Evolutionary conservation across 2,888 invertebrate species (phyloP), one percentile per base, ranked within the genome.

Genomic region (Caenorhabditis sulstoni): DNA sequence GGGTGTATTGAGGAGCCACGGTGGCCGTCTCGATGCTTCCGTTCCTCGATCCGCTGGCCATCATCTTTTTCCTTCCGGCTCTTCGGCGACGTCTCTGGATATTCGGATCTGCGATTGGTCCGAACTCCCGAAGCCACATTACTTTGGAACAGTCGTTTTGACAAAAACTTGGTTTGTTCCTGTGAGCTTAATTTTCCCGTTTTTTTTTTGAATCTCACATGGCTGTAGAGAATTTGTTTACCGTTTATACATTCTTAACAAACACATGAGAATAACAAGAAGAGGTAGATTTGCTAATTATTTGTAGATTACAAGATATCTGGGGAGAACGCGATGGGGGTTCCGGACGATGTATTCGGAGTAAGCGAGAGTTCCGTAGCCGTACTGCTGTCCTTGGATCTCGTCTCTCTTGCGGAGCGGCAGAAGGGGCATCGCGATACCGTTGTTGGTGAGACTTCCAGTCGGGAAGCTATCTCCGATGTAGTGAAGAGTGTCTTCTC

Each of bases 261-360:
- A 41, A 41, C 41, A 41, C 2, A 41, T 41, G n/a, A n/a, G n/a
- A n/a, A n/a, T n/a, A n/a, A 41, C 41, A 41, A 3, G 41, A 41
- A 11, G 41, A 11, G 11, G 37, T 5, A 41, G 3, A 41, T 3
- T 11, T 8, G 41, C 12, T 8, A 11, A 14, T 41, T 65, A 81
- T 37, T 84, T 68, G 45, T 62, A 84, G 20, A 78, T 70, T 62
- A 85, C 73, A 44, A 85, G 77, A 52, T 59, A 85, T 45, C 62
- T 59, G 20, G 83, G 82, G n/a, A 81, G 74, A 18, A 80, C 76
- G 14, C 83, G 71, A 14, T 79, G 35, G 7, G 79, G 68, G 37
- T 83, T 64, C 12, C 79, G 64, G n/a, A 85, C 78, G 35, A 85
- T 83, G 58, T 79, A 85, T 59, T 85, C 85, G 1, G 82, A 81